Conservation (phyloP, 1,140 invertebrate species). For the Drosophila biarmipes region DNA sequence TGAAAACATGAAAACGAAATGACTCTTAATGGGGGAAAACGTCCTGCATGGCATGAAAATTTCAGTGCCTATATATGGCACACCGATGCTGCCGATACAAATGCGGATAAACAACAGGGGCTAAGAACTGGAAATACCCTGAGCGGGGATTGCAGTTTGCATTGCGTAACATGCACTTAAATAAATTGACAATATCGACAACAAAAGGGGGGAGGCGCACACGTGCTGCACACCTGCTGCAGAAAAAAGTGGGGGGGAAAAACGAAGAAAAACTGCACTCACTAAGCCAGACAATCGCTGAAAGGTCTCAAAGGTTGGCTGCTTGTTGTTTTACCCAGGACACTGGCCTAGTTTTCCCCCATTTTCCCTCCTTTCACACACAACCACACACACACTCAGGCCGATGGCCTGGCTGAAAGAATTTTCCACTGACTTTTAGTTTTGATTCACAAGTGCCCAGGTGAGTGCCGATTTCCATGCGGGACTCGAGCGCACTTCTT, state of each 20-base stretch:
- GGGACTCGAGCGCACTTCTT: conserved; percentile 24
- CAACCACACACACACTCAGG: conserved; percentile 11
- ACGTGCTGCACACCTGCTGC: conserved; percentile 17
- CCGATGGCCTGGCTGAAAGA: conserved; percentile 5
- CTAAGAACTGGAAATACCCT: conserved; percentile 19
- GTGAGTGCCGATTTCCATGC: conserved; percentile 38
- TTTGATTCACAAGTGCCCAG: conserved; percentile 59
- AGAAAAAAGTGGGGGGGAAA: not conserved
- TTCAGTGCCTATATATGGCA: conserved; percentile 1
- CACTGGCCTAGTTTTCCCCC: conserved; percentile 41
- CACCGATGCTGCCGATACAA: not conserved
- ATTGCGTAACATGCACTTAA: conserved; percentile 75
- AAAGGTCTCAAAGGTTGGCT: conserved; percentile 29
- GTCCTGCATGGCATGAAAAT: conserved; percentile 29
- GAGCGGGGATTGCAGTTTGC: conserved; percentile 43
- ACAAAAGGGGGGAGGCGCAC: conserved; percentile 8
- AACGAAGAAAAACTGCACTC: conserved; percentile 14
- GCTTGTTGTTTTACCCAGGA: conserved; percentile 18
- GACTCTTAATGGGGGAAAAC: conserved; percentile 38
- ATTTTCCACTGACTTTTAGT: conserved; percentile 36
- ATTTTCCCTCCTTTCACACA: not conserved
- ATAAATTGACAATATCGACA: conserved; percentile 77
- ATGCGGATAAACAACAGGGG: conserved; percentile 11
- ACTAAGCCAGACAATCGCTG: conserved; percentile 40
- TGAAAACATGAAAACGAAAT: conserved; percentile 27